Percentiles rank a stretch among this genome's conserved stretches.
phyloP scores from a whole-genome alignment of 2,888 invertebrate species.

The Lycaena phlaeas region DNA sequence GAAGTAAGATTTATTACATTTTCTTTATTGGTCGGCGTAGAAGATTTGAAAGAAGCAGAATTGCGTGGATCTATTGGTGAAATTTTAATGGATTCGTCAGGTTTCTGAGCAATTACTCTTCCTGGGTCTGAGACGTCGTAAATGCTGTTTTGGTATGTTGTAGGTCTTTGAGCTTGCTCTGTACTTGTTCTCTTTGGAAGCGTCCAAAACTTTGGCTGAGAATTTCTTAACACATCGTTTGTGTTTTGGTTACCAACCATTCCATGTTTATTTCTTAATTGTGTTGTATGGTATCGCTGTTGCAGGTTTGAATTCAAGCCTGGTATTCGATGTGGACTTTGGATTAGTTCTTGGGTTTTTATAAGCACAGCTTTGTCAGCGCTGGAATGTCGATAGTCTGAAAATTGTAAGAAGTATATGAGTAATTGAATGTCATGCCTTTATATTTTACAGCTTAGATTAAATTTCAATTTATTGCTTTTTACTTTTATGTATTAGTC shows the following conservation, averaged over 20 bases:
- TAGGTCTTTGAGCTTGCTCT: constrained; percentile 25
- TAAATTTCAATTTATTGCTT: no score
- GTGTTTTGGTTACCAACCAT: constrained; percentile 36
- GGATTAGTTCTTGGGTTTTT: constrained; percentile 34
- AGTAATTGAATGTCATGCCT: neutral
- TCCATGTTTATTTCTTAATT: constrained; percentile 48
- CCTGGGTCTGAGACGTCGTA: neutral
- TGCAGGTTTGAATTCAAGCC: constrained; percentile 39
- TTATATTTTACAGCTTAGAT: no score
- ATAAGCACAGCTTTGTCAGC: constrained; percentile 63
- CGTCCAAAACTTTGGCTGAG: constrained; percentile 73
- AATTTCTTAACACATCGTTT: constrained; percentile 18
- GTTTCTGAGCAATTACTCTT: constrained; percentile 7
- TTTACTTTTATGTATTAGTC: no score
- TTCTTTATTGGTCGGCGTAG: constrained; percentile 76
- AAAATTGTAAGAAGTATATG: constrained; percentile 22
- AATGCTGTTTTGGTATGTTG: constrained; percentile 7
- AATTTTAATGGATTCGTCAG: constrained; percentile 68
- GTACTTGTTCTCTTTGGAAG: constrained; percentile 56
- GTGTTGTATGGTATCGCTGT: constrained; percentile 43
- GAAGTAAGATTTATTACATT: constrained; percentile 62
- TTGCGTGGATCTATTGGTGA: constrained; percentile 80
- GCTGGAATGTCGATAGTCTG: constrained; percentile 79
- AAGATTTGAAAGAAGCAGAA: constrained; percentile 75
- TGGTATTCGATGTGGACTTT: constrained; percentile 35